Evolutionary conservation across 2,113 vertebrate species (phyloP), one percentile per base, ranked within the genome.

Genomic region (Scomber colias): DNA sequence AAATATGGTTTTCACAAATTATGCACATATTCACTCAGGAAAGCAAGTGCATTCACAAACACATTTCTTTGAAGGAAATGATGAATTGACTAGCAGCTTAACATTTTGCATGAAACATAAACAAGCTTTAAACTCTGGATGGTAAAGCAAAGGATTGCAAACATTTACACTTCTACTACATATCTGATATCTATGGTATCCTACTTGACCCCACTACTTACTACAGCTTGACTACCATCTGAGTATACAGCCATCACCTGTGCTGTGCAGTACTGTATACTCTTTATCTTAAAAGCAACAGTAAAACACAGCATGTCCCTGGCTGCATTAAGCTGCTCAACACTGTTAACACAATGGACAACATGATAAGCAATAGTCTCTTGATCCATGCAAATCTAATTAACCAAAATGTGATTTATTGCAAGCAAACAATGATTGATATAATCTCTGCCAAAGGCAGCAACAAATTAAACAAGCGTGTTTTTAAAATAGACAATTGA

Each of bases 401-500:
- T 0, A 60, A 24, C 16, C 16, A 48, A 50, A 51, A 61, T 27
- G 19, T n/a, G 48, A 71, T 35, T 19, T 45, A 57, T 30, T 56
- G 35, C 21, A 46, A 17, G 10, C 11, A 15, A 57, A 21, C 9
- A 4, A 15, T 21, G 55, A 5, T 35, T 54, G 3, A 65, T 60
- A 60, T 46, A n/a, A 63, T 54, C 61, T 55, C 19, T 9, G 40
- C 16, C 21, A 31, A 48, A 60, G 64, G 21, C 2, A 48, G 46
- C 6, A 0, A 21, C 4, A 55, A 70, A 63, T 45, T 9, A 53
- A 57, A 57, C 40, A 1, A 48, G 21, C 54, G 24, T 11, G 1
- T 35, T 31, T 27, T 56, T 31, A 70, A 64, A 75, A 40, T 1
- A 49, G 12, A 24, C 31, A 59, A 16, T 60, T 73, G 48, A 56